A percentile compares a stretch with the other conserved stretches of the same genome.
Evolutionary conservation across 1,140 invertebrate genomes (phyloP).

Genomic region (Drosophila subobscura): DNA sequence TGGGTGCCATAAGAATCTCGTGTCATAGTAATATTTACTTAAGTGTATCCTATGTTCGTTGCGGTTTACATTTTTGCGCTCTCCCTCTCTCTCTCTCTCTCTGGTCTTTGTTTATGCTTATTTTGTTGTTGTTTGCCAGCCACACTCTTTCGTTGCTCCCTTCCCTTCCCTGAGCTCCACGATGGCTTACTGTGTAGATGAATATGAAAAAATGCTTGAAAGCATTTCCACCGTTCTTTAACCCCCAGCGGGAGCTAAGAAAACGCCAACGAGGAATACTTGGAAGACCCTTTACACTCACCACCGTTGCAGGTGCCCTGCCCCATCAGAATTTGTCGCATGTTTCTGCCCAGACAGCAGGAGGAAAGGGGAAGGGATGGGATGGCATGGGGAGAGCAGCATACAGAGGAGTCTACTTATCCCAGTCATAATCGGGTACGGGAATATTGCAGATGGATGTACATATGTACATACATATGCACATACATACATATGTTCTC

Average conservation of each 20-base stretch:
- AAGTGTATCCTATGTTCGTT: slow-evolving; percentile 32
- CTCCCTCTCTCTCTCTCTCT: not conserved
- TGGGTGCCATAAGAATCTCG: too few relatives aligned
- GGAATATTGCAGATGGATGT: slow-evolving; percentile 1
- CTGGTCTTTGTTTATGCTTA: slow-evolving; percentile 55
- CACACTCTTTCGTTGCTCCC: not conserved
- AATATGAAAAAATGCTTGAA: slow-evolving; percentile 69
- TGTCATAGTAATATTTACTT: not conserved
- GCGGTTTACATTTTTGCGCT: slow-evolving; percentile 10
- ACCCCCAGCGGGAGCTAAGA: slow-evolving; percentile 42
- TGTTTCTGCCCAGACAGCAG: slow-evolving; percentile 24
- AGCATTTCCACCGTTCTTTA: slow-evolving; percentile 78
- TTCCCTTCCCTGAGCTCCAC: not conserved
- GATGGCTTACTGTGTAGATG: slow-evolving; percentile 25
- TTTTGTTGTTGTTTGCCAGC: slow-evolving; percentile 40
- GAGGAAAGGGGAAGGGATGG: not conserved
- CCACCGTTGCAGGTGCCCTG: not conserved
- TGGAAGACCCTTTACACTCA: slow-evolving; percentile 39
- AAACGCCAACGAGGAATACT: slow-evolving; percentile 43
- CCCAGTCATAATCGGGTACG: slow-evolving; percentile 45
- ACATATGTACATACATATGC: slow-evolving; percentile 3
- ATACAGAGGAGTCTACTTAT: slow-evolving; percentile 16
- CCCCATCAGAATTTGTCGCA: slow-evolving; percentile 34
- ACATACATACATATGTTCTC: slow-evolving; percentile 22
- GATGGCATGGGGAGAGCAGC: not conserved